Evolutionary conservation across 2,113 vertebrate species (phyloP), one percentile per base, ranked within the genome.

Genomic region (Gorsachius goisagi): DNA sequence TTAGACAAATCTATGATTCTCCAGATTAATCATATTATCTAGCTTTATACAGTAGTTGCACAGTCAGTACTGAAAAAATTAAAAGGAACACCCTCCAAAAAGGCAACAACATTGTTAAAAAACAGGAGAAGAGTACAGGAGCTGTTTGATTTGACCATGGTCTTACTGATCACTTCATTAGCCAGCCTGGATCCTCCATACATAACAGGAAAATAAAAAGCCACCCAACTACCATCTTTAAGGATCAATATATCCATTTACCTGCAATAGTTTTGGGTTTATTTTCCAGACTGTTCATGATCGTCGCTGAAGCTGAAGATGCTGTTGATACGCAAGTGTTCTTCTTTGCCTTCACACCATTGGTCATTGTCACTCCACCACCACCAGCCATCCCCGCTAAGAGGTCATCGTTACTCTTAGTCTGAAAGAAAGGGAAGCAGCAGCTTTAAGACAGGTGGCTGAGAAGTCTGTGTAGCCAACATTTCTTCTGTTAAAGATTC

Each of bases 361-460:
- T 99, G n/a, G 98, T 97, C 85, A 98, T 97, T 9, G 98, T 88
- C 69, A 98, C 98, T 74, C 98, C 98, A 55, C 98, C 96, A 6
- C 99, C 99, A 92, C 99, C 98, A 88, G 99, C 98, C 97, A 99
- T 99, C 35, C 98, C 98, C 14, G 98, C 98, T 98, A 99, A 94
- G 86, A 99, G 99, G 93, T 99, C 99, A 98, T 99, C 99, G 11
- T 98, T 99, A 97, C 99, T 99, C 98, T 99, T 99, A 72, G 99
- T 98, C 99, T 99, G 95, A 56, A 98, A 91, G 64, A 60, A 85
- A 94, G 83, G 15, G 64, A 67, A 93, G 81, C 59, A 87, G 62
- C 44, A 68, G 73, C 49, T 93, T 92, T 79, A 56, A 72, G 47
- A 79, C n/a, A 92, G 59, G 33, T 90, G 47, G 39, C 47, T 67